Conservation (phyloP, 2,113 vertebrate species). For the Mugil cephalus region DNA sequence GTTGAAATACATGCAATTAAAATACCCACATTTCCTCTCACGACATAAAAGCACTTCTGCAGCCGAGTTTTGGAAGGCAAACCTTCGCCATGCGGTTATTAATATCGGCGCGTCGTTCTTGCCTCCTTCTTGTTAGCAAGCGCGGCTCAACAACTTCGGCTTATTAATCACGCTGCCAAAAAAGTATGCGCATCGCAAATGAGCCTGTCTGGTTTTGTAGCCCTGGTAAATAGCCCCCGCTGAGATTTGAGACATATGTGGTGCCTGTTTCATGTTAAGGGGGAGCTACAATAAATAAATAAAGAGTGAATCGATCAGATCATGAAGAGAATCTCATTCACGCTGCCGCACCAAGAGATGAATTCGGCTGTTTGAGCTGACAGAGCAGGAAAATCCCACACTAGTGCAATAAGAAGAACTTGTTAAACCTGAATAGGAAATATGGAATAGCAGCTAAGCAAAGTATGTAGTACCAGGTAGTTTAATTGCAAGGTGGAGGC, state of each 20-base stretch:
- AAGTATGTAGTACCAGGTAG: background rate
- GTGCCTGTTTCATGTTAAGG: constrained; percentile 12
- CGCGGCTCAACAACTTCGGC: constrained; percentile 32
- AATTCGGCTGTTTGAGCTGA: constrained; percentile 15
- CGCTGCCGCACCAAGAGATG: constrained; percentile 6
- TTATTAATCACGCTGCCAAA: constrained; percentile 49
- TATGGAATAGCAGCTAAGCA: background rate
- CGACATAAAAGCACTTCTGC: constrained; percentile 8
- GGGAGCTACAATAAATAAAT: too few species aligned
- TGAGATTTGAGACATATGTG: constrained; percentile 54
- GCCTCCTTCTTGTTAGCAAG: constrained; percentile 22
- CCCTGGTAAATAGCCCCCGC: constrained; percentile 32
- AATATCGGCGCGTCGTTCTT: background rate
- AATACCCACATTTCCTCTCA: background rate
- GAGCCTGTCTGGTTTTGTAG: constrained; percentile 38
- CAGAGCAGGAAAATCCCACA: background rate
- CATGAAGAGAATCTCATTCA: constrained; percentile 7
- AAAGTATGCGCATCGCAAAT: constrained; percentile 37
- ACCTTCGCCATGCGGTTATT: constrained; percentile 9
- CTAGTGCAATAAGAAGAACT: background rate
- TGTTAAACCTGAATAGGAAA: constrained; percentile 8
- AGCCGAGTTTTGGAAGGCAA: constrained; percentile 4
- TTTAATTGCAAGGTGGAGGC: background rate
- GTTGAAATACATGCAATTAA: background rate
- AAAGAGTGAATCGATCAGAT: constrained; percentile 2